These are phyloP conservation scores for Capra hircus DNA, from an alignment of 2,113 vertebrate species.

Conservation along the genomic window DNA sequence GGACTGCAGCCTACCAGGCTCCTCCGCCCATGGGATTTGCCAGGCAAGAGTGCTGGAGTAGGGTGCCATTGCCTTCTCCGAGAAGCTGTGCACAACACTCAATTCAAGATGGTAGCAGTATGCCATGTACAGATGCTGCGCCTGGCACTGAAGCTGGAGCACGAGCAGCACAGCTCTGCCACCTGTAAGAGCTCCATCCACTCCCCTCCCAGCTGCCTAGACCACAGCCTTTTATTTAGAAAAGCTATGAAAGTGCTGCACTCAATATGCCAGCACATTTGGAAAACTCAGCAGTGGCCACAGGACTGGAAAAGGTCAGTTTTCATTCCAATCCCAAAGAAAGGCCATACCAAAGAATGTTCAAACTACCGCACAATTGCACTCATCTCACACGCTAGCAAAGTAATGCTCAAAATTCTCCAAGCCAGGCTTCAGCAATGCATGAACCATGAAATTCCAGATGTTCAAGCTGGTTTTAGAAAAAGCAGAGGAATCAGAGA, in stretches of 20 bases:
- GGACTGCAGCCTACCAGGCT: too few relatives aligned
- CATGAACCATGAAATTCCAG: neutral
- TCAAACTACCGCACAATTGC: fast-evolving
- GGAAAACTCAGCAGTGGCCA: neutral
- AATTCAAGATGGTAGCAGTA: neutral
- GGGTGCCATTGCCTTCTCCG: too few relatives aligned
- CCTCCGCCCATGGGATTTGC: too few relatives aligned
- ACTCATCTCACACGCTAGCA: neutral
- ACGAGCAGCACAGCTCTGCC: neutral
- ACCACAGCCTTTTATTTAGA: neutral
- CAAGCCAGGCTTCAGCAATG: neutral
- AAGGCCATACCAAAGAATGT: neutral
- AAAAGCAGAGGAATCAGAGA: neutral
- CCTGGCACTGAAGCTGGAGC: neutral
- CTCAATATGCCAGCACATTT: neutral
- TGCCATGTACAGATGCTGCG: fast-evolving
- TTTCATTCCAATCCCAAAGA: neutral
- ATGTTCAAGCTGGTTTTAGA: neutral
- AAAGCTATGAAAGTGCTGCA: neutral
- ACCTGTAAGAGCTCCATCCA: neutral
- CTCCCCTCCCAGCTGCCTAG: neutral
- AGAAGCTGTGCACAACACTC: neutral
- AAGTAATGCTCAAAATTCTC: neutral
- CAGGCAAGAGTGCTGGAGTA: too few relatives aligned
- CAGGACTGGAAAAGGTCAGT: neutral